Evolutionary conservation across 2,113 vertebrate genomes (phyloP).

Genomic region (Channa argus): DNA sequence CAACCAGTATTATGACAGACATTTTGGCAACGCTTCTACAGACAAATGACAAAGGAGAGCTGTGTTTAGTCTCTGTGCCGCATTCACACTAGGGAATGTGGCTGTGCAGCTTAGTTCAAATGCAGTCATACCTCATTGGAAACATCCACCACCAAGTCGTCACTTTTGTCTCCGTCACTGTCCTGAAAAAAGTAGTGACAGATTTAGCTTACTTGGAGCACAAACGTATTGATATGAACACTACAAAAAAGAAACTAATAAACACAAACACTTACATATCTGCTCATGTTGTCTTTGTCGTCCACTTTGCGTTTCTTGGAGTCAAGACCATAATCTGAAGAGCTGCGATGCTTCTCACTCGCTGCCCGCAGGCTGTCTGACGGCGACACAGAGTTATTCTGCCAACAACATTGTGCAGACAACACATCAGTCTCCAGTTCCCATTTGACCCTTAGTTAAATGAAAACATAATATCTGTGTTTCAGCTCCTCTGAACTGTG

Average conservation of each 20-base stretch:
- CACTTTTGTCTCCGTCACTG: slow-evolving; percentile 97
- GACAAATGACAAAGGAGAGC: slow-evolving; percentile 45
- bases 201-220: neutral
- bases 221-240: neutral
- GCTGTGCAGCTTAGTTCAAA: slow-evolving; percentile 32
- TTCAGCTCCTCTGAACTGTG: neutral
- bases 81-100: slow-evolving; percentile 49
- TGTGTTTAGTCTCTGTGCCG: slow-evolving; percentile 48
- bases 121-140: slow-evolving; percentile 91
- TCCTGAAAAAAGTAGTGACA: slow-evolving; percentile 83
- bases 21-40: slow-evolving; percentile 44
- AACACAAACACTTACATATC: slow-evolving; percentile 87
- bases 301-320: slow-evolving; percentile 96
- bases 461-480: too few relatives aligned
- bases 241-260: neutral
- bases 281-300: slow-evolving; percentile 94
- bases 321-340: slow-evolving; percentile 91
- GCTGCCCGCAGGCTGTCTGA: slow-evolving; percentile 91
- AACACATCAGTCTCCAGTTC: slow-evolving; percentile 33
- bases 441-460: neutral
- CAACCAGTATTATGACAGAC: slow-evolving; percentile 68
- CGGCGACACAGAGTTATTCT: slow-evolving; percentile 96
- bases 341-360: slow-evolving; percentile 94
- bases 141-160: slow-evolving; percentile 95
- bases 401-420: slow-evolving; percentile 56